These are phyloP conservation scores for Arctopsyche grandis DNA, from an alignment of 1,140 invertebrate genomes.

Conservation along the genomic window DNA sequence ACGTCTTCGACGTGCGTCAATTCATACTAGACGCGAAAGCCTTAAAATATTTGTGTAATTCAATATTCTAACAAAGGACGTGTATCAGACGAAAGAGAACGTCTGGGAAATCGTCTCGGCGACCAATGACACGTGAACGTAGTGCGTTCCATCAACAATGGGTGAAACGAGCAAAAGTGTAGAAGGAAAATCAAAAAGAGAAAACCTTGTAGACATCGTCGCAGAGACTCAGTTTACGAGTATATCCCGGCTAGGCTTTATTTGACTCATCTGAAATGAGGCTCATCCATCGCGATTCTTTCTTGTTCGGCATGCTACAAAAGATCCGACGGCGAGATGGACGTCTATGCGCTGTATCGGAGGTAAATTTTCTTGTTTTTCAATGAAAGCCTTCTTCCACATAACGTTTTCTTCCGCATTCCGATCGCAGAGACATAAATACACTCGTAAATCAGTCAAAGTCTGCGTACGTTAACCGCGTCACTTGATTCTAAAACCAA, in stretches of 20 bases:
- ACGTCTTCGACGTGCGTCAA: slow-evolving; percentile 4
- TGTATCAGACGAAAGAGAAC: slow-evolving; percentile 20
- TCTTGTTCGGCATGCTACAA: background rate
- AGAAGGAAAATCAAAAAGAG: background rate
- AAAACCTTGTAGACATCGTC: background rate
- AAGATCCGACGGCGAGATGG: background rate
- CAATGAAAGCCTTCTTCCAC: background rate
- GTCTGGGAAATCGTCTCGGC: slow-evolving; percentile 36
- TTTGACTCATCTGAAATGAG: slow-evolving; percentile 31
- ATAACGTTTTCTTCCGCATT: background rate
- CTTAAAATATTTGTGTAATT: slow-evolving; percentile 46
- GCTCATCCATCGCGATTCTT: slow-evolving; percentile 26
- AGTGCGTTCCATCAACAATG: slow-evolving; percentile 41
- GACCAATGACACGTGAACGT: slow-evolving; percentile 41
- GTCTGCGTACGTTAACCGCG: slow-evolving; percentile 32
- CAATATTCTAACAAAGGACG: slow-evolving; percentile 26
- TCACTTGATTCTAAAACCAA: background rate
- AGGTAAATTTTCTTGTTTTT: slow-evolving; percentile 19
- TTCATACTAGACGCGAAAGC: slow-evolving; percentile 24
- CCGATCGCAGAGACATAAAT: slow-evolving; percentile 22
- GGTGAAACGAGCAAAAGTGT: background rate
- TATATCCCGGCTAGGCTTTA: slow-evolving; percentile 16
- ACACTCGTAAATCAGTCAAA: slow-evolving; percentile 33
- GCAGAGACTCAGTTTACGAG: background rate
- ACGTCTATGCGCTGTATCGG: slow-evolving; percentile 14